These are phyloP conservation scores for Hylomyscus alleni DNA, from an alignment of 2,797 vertebrate genomes.

Conservation along the genomic window DNA sequence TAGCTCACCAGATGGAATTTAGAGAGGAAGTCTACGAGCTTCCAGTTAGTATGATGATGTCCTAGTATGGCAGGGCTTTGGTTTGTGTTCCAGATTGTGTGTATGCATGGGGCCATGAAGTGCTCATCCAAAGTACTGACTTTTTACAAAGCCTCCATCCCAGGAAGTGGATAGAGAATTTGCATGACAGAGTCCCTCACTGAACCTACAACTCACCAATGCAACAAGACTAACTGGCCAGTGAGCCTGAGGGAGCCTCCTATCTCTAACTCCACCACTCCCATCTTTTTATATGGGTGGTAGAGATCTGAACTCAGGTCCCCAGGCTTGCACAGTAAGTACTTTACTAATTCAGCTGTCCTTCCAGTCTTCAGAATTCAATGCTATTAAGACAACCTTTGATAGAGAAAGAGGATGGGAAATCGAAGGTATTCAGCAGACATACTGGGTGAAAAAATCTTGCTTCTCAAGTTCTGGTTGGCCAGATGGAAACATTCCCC, in stretches of 20 bases:
- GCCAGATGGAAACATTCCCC: not conserved
- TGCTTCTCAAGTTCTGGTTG: not conserved
- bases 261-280: not conserved
- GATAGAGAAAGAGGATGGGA: not conserved
- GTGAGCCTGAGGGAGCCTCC: not conserved
- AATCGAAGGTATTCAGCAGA: not conserved
- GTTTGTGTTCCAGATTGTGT: fast-evolving
- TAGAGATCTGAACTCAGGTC: not conserved
- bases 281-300: not conserved
- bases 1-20: not conserved
- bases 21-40: not conserved
- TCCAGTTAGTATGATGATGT: fast-evolving
- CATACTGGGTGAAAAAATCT: not conserved
- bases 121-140: too few species aligned
- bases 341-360: not conserved
- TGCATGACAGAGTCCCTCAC: not conserved
- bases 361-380: not conserved
- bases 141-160: not conserved
- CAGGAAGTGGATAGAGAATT: not conserved
- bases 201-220: not conserved
- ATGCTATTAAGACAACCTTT: not conserved
- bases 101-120: fast-evolving
- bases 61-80: not conserved
- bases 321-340: not conserved
- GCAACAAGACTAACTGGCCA: not conserved